A percentile compares a stretch with the other conserved stretches of the same genome.
Conservation (phyloP, 2,888 invertebrate genomes). For the Therioaphis trifolii region DNA sequence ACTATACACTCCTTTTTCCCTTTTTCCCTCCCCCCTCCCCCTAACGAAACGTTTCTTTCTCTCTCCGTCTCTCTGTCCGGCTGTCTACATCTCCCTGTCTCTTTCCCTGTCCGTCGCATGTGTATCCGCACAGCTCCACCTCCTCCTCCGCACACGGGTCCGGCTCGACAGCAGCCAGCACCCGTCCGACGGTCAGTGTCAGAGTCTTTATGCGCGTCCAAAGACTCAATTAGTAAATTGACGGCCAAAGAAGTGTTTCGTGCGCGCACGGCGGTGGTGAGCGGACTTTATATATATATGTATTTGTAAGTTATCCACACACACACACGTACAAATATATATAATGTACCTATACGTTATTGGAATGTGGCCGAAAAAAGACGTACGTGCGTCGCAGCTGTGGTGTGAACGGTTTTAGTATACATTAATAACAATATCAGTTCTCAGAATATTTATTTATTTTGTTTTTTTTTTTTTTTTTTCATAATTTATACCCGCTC, state of each 20-base stretch:
- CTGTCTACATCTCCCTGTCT: neutral
- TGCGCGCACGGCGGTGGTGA: neutral
- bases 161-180: neutral
- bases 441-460: neutral
- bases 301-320: neutral
- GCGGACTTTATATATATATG: neutral
- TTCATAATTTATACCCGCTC: conserved; percentile 6
- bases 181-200: conserved; percentile 12
- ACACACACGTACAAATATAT: too few species aligned
- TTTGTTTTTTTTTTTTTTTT: neutral
- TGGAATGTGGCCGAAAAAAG: too few species aligned
- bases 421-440: neutral
- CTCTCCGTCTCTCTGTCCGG: neutral
- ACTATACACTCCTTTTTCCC: conserved; percentile 45
- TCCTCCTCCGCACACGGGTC: neutral
- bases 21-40: neutral
- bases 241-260: neutral
- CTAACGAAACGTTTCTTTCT: neutral
- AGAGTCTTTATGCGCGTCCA: conserved; percentile 1
- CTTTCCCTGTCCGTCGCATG: neutral
- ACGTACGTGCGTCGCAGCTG: neutral
- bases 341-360: too few species aligned
- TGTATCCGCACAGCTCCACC: neutral
- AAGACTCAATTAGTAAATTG: conserved; percentile 57
- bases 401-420: conserved; percentile 1